Conservation (phyloP, 2,113 vertebrate species). For the Gorsachius goisagi region DNA sequence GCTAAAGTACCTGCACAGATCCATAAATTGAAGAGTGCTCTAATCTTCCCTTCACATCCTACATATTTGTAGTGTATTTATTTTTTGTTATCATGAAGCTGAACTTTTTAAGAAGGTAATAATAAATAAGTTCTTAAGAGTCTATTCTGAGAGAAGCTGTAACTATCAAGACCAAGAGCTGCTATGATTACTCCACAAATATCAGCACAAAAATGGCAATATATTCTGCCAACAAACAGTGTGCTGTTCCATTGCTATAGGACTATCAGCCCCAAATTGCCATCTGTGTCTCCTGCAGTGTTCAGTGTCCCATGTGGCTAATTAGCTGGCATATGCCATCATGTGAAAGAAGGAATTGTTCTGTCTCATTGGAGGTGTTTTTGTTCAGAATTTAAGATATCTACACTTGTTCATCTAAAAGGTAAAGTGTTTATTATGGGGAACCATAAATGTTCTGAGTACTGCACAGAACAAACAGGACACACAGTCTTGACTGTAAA, state of each 20-base stretch:
- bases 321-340: conserved; percentile 33
- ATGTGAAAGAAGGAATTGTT: conserved; percentile 36
- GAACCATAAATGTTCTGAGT: background rate
- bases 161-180: background rate
- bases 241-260: conserved; percentile 7
- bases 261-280: conserved; percentile 29
- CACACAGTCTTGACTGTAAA: background rate
- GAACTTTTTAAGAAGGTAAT: background rate
- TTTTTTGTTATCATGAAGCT: background rate
- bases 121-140: background rate
- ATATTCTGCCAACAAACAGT: conserved; percentile 47
- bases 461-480: background rate
- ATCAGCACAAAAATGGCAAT: conserved; percentile 18
- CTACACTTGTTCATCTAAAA: background rate
- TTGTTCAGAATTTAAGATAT: background rate
- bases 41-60: background rate
- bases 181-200: background rate
- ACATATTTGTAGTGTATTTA: background rate
- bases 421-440: background rate
- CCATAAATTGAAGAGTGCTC: background rate
- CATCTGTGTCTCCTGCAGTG: conserved; percentile 51
- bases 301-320: conserved; percentile 35
- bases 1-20: background rate
- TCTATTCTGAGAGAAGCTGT: background rate
- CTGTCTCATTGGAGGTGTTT: background rate